A percentile compares a stretch with the other conserved stretches of the same genome.
These are phyloP conservation scores for Drosophila borealis DNA, from an alignment of 2,888 invertebrate species.

Conservation along the genomic window DNA sequence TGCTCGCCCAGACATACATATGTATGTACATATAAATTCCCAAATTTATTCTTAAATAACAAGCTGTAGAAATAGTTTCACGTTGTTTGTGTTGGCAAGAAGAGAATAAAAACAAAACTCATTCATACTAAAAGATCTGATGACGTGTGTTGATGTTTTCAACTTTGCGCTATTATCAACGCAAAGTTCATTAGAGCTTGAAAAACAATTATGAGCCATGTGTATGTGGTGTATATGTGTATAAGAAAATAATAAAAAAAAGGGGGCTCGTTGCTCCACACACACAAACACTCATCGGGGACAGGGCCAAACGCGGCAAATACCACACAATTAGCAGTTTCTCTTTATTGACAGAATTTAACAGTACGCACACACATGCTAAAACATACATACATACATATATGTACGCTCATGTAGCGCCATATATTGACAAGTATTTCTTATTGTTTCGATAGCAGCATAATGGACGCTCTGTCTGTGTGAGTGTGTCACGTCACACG, in stretches of 20 bases:
- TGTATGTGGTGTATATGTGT: slow-evolving; percentile 24
- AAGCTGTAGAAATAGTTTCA: slow-evolving; percentile 24
- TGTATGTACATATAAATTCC: neutral
- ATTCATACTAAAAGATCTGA: slow-evolving; percentile 28
- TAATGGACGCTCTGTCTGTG: slow-evolving; percentile 46
- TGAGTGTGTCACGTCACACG: slow-evolving; percentile 34
- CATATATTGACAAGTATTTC: slow-evolving; percentile 29
- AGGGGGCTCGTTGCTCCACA: slow-evolving; percentile 58
- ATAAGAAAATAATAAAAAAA: slow-evolving; percentile 29
- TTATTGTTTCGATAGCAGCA: slow-evolving; percentile 39
- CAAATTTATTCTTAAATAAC: slow-evolving; percentile 17
- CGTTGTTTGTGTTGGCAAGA: slow-evolving; percentile 2
- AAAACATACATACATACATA: slow-evolving; percentile 2
- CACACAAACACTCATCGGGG: slow-evolving; percentile 44
- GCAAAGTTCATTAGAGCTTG: slow-evolving; percentile 66
- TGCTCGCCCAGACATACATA: slow-evolving; percentile 17
- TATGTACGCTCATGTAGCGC: slow-evolving; percentile 12
- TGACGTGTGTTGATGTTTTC: slow-evolving; percentile 70
- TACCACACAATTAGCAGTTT: slow-evolving; percentile 58
- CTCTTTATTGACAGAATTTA: slow-evolving; percentile 57
- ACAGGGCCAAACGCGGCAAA: slow-evolving; percentile 54
- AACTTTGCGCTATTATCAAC: slow-evolving; percentile 57
- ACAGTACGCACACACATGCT: slow-evolving; percentile 12
- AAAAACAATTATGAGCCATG: slow-evolving; percentile 65
- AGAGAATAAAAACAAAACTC: slow-evolving; percentile 32